phyloP scores from a whole-genome alignment of 2,888 invertebrate species.

The Tetragonisca angustula region DNA sequence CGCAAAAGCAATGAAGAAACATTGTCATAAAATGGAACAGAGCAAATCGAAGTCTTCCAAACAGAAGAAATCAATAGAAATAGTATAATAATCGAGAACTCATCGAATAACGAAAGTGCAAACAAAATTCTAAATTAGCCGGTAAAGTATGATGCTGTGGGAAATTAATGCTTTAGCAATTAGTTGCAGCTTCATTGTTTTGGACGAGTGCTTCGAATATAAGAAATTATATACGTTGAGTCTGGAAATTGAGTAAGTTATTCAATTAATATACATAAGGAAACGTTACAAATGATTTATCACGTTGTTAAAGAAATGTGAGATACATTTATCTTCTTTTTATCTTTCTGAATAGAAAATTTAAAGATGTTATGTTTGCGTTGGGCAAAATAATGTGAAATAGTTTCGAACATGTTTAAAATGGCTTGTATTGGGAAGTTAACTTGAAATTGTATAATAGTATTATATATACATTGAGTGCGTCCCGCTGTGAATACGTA shows the following conservation, averaged over 20 bases:
- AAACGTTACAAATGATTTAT: constrained; percentile 1
- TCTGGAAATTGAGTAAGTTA: constrained; percentile 19
- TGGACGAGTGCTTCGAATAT: constrained; percentile 2
- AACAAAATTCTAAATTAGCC: constrained; percentile 40
- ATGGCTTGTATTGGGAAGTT: background rate
- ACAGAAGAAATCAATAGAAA: constrained; percentile 60
- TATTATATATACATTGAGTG: background rate
- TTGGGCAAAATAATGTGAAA: constrained; percentile 2
- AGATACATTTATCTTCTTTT: background rate
- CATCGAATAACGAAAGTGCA: constrained; percentile 13
- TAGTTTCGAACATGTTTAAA: background rate
- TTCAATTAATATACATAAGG: background rate
- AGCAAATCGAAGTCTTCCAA: constrained; percentile 73
- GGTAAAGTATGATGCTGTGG: background rate
- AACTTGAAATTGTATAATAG: constrained; percentile 2
- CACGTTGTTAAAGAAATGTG: background rate
- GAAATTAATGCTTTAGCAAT: constrained; percentile 6
- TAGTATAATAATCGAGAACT: constrained; percentile 19
- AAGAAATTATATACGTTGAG: constrained; percentile 1
- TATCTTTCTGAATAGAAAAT: constrained; percentile 7
- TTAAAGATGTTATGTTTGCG: background rate
- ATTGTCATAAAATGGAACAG: constrained; percentile 65
- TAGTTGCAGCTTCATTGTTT: constrained; percentile 17
- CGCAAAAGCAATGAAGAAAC: constrained; percentile 62
- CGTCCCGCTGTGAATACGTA: background rate